Evolutionary conservation across 2,888 invertebrate species (phyloP), one percentile per base, ranked within the genome.

Genomic region (Seira ritae): DNA sequence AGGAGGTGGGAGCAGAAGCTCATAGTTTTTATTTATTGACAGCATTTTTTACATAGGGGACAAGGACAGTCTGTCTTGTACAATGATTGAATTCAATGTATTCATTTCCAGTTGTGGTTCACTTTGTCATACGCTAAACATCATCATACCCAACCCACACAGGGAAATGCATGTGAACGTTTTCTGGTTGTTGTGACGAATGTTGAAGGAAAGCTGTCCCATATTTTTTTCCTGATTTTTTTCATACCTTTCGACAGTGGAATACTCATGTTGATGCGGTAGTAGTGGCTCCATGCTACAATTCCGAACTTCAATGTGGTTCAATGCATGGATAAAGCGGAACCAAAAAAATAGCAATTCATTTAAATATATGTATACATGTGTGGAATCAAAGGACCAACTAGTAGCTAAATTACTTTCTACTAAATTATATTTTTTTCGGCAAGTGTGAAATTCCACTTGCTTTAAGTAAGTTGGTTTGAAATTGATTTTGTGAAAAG

Each of bases 1-100:
- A 50, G 50, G 50, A 8, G 50, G 50, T n/a, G 17, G 50, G 12
- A n/a, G 50, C 50, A n/a, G 50, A 50, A 50, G 50, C 50, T 50
- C 50, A n/a, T n/a, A 12, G 50, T 50, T 68, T 77, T 82, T 76
- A 82, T 72, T 82, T 82, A 82, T 82, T 82, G 67, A 82, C 81
- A 72, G 62, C 55, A 71, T 82, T 82, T 31, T 81, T 82, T 75
- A 82, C 81, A 82, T 82, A 55, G 76, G 70, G 81, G 76, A 77
- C 81, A 82, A 82, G 81, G 81, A 76, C 81, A 82, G 68, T 76
- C 81, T 71, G 68, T 46, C 65, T 70, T 71, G 71, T 55, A 66
- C 68, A 75, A 82, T 50, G 50, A 50, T 50, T 50, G 50, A 50
- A 50, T 50, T 50, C 50, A 50, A n/a, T 50, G 50, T 50, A 50